Evolutionary conservation across 1,140 invertebrate genomes (phyloP), one percentile per base, ranked within the genome.

Genomic region (Asbolus verrucosus): DNA sequence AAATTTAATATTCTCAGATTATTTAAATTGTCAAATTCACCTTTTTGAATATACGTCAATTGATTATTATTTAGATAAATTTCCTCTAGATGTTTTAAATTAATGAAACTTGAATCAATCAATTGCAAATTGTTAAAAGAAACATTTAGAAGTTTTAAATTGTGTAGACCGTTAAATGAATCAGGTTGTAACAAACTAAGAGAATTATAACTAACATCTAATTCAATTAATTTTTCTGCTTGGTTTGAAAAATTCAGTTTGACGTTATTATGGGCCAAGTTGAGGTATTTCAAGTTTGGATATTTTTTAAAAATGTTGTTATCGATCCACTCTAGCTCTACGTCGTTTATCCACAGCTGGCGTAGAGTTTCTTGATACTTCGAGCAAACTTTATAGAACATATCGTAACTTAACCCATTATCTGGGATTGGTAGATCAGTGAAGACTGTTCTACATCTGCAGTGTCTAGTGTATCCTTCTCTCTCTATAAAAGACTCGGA

Each of bases 1-100:
- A 50, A 19, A 21, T 50, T 27, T 11, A 50, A 27, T 5, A 50
- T 27, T 13, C 43, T 21, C 1, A 50, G 18, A 11, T 50, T 50
- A 5, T 24, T 9, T 11, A 50, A 27, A 14, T 21, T 0, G 16
- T 50, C n/a, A 21, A 50, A 50, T 3, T 50, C 43, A 19, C 11
- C 19, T 9, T 50, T 24, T n/a, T 24, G 8, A 8, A 50, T 50
- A 0, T 9, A 2, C 8, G 18, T 50, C 18, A 50, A 19, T 11
- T 50, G 4, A 27, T 50, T 50, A n/a, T 50, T 50, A 14, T 50
- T 50, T 19, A 50, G 3, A 14, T 50, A 50, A 50, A 50, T 11
- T 19, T 50, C 43, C 6, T 50, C 43, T n/a, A 50, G 5, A 21
- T 24, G n/a, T n/a, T 19, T n/a, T 9, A 27, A 11, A 9, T 50